A percentile compares a stretch with the other conserved stretches of the same genome.
Conservation (phyloP, 2,113 vertebrate species). For the Hyaena hyaena region DNA sequence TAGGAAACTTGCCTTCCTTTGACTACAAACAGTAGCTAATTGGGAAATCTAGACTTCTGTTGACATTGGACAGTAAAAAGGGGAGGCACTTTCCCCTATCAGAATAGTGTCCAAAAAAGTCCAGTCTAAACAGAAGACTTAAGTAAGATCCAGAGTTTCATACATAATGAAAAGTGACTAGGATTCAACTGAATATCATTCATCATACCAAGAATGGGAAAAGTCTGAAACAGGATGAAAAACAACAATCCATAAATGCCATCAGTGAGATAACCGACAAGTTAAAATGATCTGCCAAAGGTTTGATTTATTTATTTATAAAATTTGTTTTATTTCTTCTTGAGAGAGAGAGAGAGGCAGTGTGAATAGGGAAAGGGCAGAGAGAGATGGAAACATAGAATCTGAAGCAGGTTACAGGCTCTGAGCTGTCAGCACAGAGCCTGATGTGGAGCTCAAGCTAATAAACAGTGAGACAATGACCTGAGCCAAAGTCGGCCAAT, state of each 20-base stretch:
- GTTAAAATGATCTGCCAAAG: not conserved
- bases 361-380: too few relatives aligned
- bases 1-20: not conserved
- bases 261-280: not conserved
- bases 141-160: not conserved
- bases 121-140: not conserved
- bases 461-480: too few relatives aligned
- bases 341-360: too few relatives aligned
- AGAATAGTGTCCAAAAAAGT: not conserved
- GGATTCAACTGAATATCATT: not conserved
- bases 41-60: not conserved
- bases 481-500: too few relatives aligned
- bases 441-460: too few relatives aligned
- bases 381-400: too few relatives aligned
- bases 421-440: too few relatives aligned
- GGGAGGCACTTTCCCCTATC: not conserved
- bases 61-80: not conserved
- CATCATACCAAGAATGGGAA: not conserved
- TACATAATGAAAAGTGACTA: not conserved
- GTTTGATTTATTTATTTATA: not conserved
- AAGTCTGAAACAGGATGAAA: not conserved
- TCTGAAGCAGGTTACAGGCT: too few relatives aligned
- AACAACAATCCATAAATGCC: not conserved
- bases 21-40: not conserved
- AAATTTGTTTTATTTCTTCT: too few relatives aligned